Evolutionary conservation across 2,888 invertebrate species (phyloP).

Genomic region (Strigamia transsilvanica): DNA sequence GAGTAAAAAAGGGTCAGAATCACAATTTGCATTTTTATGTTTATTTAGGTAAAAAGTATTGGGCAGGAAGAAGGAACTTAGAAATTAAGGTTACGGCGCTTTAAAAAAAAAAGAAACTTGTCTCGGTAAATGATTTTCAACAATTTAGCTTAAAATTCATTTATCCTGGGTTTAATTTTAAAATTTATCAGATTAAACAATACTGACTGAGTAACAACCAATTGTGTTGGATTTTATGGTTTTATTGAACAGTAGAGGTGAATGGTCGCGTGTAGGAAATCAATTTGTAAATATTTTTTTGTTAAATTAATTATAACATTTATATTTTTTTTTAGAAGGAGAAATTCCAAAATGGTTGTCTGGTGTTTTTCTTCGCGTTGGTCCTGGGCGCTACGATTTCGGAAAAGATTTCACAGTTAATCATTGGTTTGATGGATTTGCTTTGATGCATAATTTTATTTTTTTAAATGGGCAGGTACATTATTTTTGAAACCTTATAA

Average conservation of each 20-base stretch:
- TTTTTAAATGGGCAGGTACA: constrained; percentile 61
- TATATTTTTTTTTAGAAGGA: constrained; percentile 54
- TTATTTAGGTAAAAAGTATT: neutral
- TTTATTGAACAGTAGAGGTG: too few relatives aligned
- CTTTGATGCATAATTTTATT: constrained; percentile 61
- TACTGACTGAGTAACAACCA: too few relatives aligned
- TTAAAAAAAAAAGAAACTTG: neutral
- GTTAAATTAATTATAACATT: neutral
- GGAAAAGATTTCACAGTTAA: constrained; percentile 60
- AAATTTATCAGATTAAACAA: too few relatives aligned
- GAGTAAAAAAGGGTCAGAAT: neutral
- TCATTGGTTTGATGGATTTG: constrained; percentile 63
- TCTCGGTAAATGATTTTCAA: neutral
- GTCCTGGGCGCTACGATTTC: constrained; percentile 63
- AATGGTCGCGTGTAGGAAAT: neutral
- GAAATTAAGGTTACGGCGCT: neutral
- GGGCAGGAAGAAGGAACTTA: neutral
- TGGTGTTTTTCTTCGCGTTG: constrained; percentile 62
- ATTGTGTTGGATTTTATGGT: too few relatives aligned
- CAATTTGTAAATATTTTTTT: neutral
- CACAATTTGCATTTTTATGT: neutral
- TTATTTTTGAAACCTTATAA: constrained; percentile 51
- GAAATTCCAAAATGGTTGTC: constrained; percentile 60
- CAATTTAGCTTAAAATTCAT: neutral
- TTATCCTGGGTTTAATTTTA: neutral